These are phyloP conservation scores for Glaucomys volans DNA, from an alignment of 2,113 vertebrate species.

Conservation along the genomic window DNA sequence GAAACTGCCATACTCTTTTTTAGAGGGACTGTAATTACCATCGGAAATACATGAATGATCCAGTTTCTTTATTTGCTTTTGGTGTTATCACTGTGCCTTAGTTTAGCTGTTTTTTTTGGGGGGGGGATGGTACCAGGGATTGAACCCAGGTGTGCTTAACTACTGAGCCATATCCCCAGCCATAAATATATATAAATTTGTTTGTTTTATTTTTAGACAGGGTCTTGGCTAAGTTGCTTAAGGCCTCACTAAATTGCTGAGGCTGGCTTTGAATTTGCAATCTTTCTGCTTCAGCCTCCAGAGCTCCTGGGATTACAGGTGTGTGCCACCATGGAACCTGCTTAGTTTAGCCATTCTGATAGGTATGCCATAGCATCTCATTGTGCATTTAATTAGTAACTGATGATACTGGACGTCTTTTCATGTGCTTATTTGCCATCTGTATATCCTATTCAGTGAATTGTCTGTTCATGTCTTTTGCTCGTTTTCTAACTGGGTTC, in stretches of 20 bases:
- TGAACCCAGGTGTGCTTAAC: not conserved
- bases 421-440: not conserved
- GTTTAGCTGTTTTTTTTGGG: no score
- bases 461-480: not conserved
- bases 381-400: not conserved
- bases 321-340: not conserved
- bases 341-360: not conserved
- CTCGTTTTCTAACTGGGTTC: not conserved
- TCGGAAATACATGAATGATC: not conserved
- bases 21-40: not conserved
- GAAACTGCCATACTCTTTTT: not conserved
- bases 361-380: not conserved
- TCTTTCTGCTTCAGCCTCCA: not conserved
- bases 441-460: not conserved
- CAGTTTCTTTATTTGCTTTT: not conserved
- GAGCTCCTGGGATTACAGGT: not conserved
- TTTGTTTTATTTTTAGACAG: not conserved
- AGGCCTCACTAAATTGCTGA: no score
- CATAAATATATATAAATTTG: not conserved
- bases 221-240: no score
- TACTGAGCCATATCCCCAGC: not conserved
- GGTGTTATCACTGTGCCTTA: not conserved
- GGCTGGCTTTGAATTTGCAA: no score
- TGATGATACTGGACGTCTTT: not conserved
- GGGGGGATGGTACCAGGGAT: not conserved